Percentiles rank a stretch among this genome's conserved stretches.
These are phyloP conservation scores for Frankliniella intonsa DNA, from an alignment of 2,888 invertebrate genomes.

Conservation along the genomic window DNA sequence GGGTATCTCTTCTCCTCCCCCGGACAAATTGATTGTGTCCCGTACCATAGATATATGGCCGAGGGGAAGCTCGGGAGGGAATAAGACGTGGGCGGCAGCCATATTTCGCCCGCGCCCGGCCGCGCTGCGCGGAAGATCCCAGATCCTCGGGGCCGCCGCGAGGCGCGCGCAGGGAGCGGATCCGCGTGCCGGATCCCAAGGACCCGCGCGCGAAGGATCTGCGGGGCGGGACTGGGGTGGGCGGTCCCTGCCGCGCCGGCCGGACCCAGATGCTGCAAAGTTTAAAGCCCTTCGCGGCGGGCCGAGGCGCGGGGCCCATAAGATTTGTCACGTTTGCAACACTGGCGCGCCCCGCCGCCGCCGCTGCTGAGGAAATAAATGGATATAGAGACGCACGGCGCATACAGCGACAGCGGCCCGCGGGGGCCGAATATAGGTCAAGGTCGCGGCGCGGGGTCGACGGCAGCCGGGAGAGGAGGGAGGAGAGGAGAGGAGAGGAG, in stretches of 20 bases:
- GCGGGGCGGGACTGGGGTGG: no score
- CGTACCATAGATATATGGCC: background rate
- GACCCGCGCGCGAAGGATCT: no score
- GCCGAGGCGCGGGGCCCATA: background rate
- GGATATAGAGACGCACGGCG: slow-evolving; percentile 5
- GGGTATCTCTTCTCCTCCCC: background rate
- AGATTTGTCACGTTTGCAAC: slow-evolving; percentile 21
- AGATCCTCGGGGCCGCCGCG: background rate
- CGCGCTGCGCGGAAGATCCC: background rate
- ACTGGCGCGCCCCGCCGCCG: background rate
- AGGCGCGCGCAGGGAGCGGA: background rate
- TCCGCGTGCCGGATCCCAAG: no score
- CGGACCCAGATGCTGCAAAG: slow-evolving; percentile 19
- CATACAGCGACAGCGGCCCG: background rate
- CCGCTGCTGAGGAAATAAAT: background rate
- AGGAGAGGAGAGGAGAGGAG: background rate
- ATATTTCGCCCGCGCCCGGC: background rate
- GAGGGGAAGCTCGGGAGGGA: background rate
- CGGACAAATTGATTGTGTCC: slow-evolving; percentile 4
- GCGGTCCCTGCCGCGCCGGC: background rate
- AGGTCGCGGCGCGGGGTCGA: background rate
- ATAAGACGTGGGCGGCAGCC: background rate
- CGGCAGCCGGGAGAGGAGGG: background rate
- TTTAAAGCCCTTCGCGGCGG: background rate
- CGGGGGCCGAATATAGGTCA: background rate